phyloP scores from a whole-genome alignment of 2,888 invertebrate species.

The Orthosia gothica region DNA sequence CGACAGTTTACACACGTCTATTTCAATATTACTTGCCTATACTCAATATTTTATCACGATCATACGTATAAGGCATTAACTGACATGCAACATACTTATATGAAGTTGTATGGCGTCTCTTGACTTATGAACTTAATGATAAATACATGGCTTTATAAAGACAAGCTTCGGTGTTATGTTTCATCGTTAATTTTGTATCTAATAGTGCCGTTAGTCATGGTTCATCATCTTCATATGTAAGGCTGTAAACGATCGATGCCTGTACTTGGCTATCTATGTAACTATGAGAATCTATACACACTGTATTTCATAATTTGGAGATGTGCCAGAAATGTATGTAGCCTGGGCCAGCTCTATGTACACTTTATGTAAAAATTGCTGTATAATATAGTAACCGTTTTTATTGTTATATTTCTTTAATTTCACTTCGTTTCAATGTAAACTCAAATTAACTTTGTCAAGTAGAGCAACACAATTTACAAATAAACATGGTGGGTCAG shows the following conservation, averaged over 20 bases:
- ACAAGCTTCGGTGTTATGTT: neutral
- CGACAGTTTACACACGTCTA: constrained; percentile 36
- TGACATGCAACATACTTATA: constrained; percentile 26
- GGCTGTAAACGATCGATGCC: neutral
- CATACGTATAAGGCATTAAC: constrained; percentile 28
- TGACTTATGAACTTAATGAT: constrained; percentile 35
- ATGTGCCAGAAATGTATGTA: no score
- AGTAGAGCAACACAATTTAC: no score
- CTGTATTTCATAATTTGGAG: no score
- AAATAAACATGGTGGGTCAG: no score
- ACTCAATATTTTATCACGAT: constrained; percentile 40
- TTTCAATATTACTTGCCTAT: constrained; percentile 19
- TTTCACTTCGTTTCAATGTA: no score
- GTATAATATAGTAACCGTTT: no score
- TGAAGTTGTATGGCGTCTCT: constrained; percentile 12
- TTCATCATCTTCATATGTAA: neutral
- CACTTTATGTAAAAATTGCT: no score
- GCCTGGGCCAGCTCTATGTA: no score
- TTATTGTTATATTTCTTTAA: no score
- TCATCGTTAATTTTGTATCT: constrained; percentile 10
- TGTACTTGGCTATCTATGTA: neutral
- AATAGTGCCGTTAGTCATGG: neutral
- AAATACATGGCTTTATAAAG: constrained; percentile 2
- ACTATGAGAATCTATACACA: no score
- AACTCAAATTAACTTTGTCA: no score